Base-by-base conservation (phyloP, 2,888 invertebrate species). In the Schizotus pectinicornis region DNA sequence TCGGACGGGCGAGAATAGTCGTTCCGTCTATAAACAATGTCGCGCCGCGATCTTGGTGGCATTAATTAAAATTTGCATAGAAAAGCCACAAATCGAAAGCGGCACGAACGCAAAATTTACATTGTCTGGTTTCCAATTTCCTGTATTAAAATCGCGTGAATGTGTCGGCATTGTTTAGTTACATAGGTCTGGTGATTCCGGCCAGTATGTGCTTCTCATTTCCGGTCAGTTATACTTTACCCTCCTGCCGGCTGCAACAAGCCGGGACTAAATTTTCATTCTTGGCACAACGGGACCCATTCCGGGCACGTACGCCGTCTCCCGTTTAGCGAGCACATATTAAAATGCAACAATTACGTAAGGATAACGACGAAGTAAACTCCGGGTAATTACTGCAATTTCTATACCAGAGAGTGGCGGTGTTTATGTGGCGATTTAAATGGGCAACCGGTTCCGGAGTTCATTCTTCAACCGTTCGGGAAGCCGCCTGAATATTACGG, bases 41-140 rank as follows among this genome's bases (percentile, higher is more conserved):
- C 31, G 30, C 48, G 35, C 36, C n/a, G 22, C 12, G 35, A 35
- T 30, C 31, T 43, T 51, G 22, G 30, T 36, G 43, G 52, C 49
- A 42, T 56, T 56, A 49, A 56, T 56, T 57, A 51, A 58, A 58
- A 58, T 58, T 58, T 58, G 32, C 58, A 58, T 54, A 49, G 48
- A 58, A 58, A 52, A 52, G 31, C 42, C 49, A 49, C 58, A 59
- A 59, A 59, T 59, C 47, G 36, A 50, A 59, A 42, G 50, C 50
- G 37, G 50, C 56, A 49, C 47, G 52, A 56, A 53, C 52, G 50
- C 52, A 48, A 55, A 71, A 70, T 72, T 71, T 74, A 69, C 71
- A 73, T 73, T 73, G 72, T 73, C 74, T 68, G 73, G 74, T 76
- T 76, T 77, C 74, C 76, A 77, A 76, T 76, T 76, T 76, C 76